Evolutionary conservation across 2,113 vertebrate species (phyloP).

Genomic region (Lophotis ruficrista): DNA sequence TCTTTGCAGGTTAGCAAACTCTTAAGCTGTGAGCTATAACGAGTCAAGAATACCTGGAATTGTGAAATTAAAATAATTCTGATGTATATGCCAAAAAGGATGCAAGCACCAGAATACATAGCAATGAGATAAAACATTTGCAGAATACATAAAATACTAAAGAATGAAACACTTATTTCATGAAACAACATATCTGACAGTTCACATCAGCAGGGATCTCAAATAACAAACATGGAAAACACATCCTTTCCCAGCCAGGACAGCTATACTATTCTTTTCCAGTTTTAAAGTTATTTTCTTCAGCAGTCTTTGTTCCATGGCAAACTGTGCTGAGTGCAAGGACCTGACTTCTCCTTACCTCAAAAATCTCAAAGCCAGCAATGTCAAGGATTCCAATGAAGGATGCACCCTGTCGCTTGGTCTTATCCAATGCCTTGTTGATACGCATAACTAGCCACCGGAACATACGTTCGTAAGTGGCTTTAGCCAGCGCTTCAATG

Average conservation of each 20-base stretch:
- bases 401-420: slow-evolving; percentile 96
- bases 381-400: slow-evolving; percentile 99
- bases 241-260: not conserved
- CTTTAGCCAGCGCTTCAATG: slow-evolving; percentile 96
- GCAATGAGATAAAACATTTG: not conserved
- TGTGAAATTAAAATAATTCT: not conserved
- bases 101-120: not conserved
- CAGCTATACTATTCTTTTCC: not conserved
- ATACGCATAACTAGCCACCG: slow-evolving; percentile 97
- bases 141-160: not conserved
- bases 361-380: slow-evolving; percentile 98
- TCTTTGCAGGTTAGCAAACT: not conserved
- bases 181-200: not conserved
- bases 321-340: not conserved
- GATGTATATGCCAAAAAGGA: not conserved
- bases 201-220: not conserved
- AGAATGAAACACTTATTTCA: not conserved
- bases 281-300: not conserved
- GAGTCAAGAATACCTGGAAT: not conserved
- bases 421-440: slow-evolving; percentile 98
- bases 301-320: rapidly evolving
- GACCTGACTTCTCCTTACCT: slow-evolving; percentile 74
- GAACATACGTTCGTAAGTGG: slow-evolving; percentile 97
- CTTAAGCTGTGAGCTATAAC: not conserved
- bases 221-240: not conserved